Evolutionary conservation across 2,888 invertebrate genomes (phyloP).

Genomic region (Rhyacophila evoluta): DNA sequence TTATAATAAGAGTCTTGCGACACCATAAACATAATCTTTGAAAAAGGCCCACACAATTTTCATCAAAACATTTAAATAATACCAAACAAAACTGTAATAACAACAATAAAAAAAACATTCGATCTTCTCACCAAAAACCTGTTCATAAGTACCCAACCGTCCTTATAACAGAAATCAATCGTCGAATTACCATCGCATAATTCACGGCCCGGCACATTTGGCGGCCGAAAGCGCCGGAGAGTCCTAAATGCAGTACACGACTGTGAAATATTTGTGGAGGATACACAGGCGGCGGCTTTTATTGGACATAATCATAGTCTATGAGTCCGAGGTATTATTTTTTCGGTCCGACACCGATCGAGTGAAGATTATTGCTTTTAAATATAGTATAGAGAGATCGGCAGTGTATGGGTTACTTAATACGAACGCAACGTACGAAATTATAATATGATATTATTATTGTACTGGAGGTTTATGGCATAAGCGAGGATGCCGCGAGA

Average conservation of each 20-base stretch:
- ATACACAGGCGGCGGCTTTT: neutral
- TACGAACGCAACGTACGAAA: slow-evolving; percentile 41
- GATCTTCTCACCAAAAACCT: neutral
- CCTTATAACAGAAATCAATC: slow-evolving; percentile 4
- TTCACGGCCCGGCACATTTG: slow-evolving; percentile 25
- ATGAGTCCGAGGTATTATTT: slow-evolving; percentile 46
- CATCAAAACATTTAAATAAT: neutral
- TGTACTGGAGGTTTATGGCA: neutral
- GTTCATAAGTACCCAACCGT: neutral
- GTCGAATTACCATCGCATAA: neutral
- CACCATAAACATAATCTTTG: too few relatives aligned
- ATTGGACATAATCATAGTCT: slow-evolving; percentile 47
- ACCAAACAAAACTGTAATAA: neutral
- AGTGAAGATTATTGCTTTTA: slow-evolving; percentile 50
- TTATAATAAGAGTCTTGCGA: too few relatives aligned
- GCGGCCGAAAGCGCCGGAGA: slow-evolving; percentile 13
- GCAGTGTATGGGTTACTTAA: slow-evolving; percentile 44
- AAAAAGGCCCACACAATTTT: slow-evolving; percentile 22
- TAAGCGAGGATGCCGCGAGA: slow-evolving; percentile 6
- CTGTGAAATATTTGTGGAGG: neutral
- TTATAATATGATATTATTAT: slow-evolving; percentile 26
- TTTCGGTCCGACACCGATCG: slow-evolving; percentile 47
- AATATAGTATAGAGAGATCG: slow-evolving; percentile 41
- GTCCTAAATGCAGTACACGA: slow-evolving; percentile 21
- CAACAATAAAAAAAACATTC: neutral